Evolutionary conservation across 2,888 invertebrate genomes (phyloP).

Genomic region (Tenthredo livida): DNA sequence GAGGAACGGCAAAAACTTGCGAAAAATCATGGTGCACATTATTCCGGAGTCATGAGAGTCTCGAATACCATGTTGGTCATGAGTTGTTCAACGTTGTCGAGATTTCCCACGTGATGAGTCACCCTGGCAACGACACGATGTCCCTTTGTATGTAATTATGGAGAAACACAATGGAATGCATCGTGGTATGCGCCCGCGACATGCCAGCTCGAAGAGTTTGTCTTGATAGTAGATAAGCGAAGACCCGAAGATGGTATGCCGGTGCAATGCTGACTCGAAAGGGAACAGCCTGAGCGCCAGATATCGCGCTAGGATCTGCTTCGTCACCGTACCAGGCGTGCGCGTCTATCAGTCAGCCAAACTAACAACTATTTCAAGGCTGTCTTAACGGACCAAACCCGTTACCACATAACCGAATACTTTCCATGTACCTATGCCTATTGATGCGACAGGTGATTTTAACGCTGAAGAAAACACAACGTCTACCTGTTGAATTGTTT

Average conservation of each 20-base stretch:
- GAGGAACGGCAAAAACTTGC: neutral
- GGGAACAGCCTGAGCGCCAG: slow-evolving; percentile 52
- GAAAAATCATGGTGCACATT: neutral
- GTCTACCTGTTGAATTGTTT: slow-evolving; percentile 31
- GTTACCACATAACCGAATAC: slow-evolving; percentile 1
- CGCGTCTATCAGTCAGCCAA: slow-evolving; percentile 55
- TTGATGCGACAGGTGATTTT: slow-evolving; percentile 20
- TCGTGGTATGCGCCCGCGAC: slow-evolving; percentile 68
- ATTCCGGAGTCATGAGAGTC: neutral
- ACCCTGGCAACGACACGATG: slow-evolving; percentile 60
- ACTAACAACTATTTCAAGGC: slow-evolving; percentile 54
- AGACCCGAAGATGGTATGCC: slow-evolving; percentile 73
- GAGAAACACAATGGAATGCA: slow-evolving; percentile 73
- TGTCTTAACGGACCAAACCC: slow-evolving; percentile 19
- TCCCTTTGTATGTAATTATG: slow-evolving; percentile 71
- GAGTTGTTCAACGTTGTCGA: slow-evolving; percentile 32
- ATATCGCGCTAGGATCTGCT: slow-evolving; percentile 69
- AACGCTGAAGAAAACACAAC: neutral
- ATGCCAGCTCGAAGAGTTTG: slow-evolving; percentile 65
- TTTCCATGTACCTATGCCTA: neutral
- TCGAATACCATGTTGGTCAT: neutral
- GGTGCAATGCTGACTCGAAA: slow-evolving; percentile 55
- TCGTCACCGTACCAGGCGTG: slow-evolving; percentile 67
- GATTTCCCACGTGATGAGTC: slow-evolving; percentile 67
- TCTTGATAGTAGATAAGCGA: slow-evolving; percentile 70